A percentile compares a stretch with the other conserved stretches of the same genome.
These are phyloP conservation scores for Lepus townsendii DNA, from an alignment of 2,797 vertebrate species.

Conservation along the genomic window DNA sequence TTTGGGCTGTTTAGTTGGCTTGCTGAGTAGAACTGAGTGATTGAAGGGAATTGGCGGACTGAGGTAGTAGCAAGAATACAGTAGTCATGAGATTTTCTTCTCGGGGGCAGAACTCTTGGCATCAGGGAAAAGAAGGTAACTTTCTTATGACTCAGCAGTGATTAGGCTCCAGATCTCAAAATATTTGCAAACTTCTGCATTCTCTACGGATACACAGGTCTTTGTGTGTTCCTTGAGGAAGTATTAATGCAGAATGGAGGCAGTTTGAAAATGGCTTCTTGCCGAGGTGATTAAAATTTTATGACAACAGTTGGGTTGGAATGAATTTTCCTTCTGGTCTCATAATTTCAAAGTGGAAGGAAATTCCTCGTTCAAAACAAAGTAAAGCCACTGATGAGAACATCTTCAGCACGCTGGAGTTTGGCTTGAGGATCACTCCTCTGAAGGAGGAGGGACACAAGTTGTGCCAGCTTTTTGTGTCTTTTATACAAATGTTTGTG, in stretches of 20 bases:
- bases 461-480: not conserved
- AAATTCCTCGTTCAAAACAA: constrained; percentile 35
- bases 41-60: not conserved
- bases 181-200: constrained; percentile 48
- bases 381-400: constrained; percentile 50
- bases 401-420: not conserved
- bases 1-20: constrained; percentile 20
- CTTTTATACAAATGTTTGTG: not conserved
- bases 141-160: constrained; percentile 55
- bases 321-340: constrained; percentile 60
- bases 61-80: not conserved
- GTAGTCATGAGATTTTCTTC: constrained; percentile 3
- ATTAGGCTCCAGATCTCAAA: constrained; percentile 49
- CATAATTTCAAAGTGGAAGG: constrained; percentile 49
- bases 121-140: constrained; percentile 33
- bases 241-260: not conserved
- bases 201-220: constrained; percentile 27
- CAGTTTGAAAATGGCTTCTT: constrained; percentile 45
- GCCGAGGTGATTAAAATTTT: constrained; percentile 64
- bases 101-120: not conserved
- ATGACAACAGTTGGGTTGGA: constrained; percentile 45
- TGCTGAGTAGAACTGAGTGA: constrained; percentile 47
- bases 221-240: constrained; percentile 61
- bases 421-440: not conserved
- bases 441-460: not conserved